Evolutionary conservation across 2,113 vertebrate species (phyloP), one percentile per base, ranked within the genome.

Genomic region (Sula dactylatra): DNA sequence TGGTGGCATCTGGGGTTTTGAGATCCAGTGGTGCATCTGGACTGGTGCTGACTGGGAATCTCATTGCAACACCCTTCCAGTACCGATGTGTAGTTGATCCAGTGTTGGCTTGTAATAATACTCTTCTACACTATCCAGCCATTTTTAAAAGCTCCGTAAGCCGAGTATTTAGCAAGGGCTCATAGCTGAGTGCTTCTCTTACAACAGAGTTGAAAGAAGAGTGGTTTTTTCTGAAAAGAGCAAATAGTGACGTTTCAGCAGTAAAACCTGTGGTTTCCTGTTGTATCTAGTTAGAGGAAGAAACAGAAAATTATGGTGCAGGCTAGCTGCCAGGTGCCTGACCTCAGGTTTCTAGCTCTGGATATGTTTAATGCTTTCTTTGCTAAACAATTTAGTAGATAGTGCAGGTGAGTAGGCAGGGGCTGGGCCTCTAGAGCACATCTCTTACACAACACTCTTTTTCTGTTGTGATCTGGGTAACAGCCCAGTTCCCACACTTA

Each of bases 11-110:
- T 74, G 42, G 74, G 34, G 77, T 86, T 34, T 49, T 82, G 26
- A 88, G 24, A 7, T 31, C 40, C 14, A 14, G 0, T 55, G 50
- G 64, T 0, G 86, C 91, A 44, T 80, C 86, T 87, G 97, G 87
- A 32, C 95, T 70, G 11, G n/a, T 61, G 47, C 94, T 97, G n/a
- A 95, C 83, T 1, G 64, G 95, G 25, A 97, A 61, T 38, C 49
- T 84, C 69, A 96, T 61, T 6, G 82, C 65, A 21, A 49, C 40
- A 2, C 90, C 86, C 40, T 95, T 97, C 17, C 80, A 0, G 38
- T 67, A 49, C 50, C 87, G 15, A 94, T 40, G 7, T 74, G 11
- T 38, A 10, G 16, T 82, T 34, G 54, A 47, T 32, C 9, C 65
- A 55, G 5, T 0, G 5, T 8, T 88, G 62, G 64, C 88, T 97